A percentile compares a stretch with the other conserved stretches of the same genome.
Evolutionary conservation across 2,113 vertebrate species (phyloP).

Genomic region (Aramus guarauna): DNA sequence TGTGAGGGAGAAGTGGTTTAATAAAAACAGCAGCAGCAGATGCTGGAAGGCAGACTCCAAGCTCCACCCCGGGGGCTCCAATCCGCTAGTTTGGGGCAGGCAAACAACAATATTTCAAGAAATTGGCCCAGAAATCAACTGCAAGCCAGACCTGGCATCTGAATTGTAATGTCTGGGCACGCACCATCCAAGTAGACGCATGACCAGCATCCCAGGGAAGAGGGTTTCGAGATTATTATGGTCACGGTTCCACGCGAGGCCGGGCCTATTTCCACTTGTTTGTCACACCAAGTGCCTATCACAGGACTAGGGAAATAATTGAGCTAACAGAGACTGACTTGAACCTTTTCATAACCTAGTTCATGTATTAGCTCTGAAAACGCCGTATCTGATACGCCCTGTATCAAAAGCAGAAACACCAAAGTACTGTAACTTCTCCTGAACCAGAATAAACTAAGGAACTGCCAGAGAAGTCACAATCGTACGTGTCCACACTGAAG

Average conservation of each 20-base stretch:
- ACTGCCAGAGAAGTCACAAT: neutral
- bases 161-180: neutral
- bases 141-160: neutral
- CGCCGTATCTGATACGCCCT: rapidly evolving
- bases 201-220: neutral
- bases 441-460: neutral
- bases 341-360: neutral
- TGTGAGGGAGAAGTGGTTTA: neutral
- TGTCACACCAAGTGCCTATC: neutral
- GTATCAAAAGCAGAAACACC: neutral
- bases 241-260: neutral
- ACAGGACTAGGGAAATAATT: neutral
- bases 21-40: neutral
- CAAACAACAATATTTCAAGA: neutral
- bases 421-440: neutral
- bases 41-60: neutral
- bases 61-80: neutral
- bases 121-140: neutral
- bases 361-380: neutral
- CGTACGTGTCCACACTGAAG: rapidly evolving
- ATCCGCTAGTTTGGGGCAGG: neutral
- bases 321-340: neutral
- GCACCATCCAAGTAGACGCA: neutral
- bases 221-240: neutral
- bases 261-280: neutral